These are phyloP conservation scores for Artibeus jamaicensis DNA, from an alignment of 2,797 vertebrate genomes.

Conservation along the genomic window DNA sequence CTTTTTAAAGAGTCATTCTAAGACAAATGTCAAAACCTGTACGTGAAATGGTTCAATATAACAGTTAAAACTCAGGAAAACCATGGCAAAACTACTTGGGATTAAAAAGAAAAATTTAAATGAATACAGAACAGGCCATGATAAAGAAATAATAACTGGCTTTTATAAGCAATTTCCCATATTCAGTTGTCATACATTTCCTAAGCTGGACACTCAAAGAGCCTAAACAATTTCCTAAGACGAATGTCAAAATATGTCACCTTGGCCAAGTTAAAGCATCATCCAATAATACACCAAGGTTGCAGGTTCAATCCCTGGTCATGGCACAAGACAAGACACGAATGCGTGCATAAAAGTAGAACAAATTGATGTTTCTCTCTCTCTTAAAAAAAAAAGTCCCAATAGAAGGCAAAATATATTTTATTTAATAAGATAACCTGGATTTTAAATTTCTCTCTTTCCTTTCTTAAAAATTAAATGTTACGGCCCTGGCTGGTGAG, in stretches of 20 bases:
- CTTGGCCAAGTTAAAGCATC: no score
- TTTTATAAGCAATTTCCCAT: background rate
- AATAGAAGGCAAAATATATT: background rate
- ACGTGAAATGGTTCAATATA: background rate
- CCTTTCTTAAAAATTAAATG: background rate
- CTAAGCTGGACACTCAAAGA: background rate
- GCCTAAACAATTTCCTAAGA: background rate
- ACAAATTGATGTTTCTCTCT: no score
- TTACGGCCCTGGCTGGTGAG: background rate
- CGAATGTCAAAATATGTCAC: background rate
- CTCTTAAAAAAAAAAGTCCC: background rate
- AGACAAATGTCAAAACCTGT: conserved; percentile 5
- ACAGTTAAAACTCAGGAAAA: background rate
- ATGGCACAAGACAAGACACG: no score
- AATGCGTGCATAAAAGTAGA: no score
- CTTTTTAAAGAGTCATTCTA: background rate
- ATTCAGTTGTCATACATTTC: background rate
- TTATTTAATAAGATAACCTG: background rate
- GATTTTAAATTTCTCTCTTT: background rate
- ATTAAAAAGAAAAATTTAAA: background rate
- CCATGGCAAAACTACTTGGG: background rate
- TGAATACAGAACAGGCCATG: background rate
- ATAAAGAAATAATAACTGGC: background rate
- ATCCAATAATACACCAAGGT: no score
- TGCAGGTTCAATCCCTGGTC: no score